Evolutionary conservation across 1,140 invertebrate species (phyloP).

Genomic region (Lepidurus couesii): DNA sequence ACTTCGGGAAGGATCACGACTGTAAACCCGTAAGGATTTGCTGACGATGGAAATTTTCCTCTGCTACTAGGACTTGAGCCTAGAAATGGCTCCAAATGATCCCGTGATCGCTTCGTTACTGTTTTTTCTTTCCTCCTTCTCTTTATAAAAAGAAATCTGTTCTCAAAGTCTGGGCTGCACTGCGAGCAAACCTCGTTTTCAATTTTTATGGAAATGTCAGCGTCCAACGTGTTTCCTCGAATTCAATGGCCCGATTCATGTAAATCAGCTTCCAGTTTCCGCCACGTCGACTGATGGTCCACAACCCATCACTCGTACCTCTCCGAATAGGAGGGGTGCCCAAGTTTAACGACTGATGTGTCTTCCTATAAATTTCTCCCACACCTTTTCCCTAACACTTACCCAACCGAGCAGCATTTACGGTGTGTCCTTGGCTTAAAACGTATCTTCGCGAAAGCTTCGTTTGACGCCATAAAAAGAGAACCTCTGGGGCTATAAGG

Average conservation of each 20-base stretch:
- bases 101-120: no score
- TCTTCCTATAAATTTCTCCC: not conserved
- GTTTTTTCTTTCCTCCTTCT: no score
- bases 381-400: not conserved
- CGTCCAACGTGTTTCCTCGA: not conserved
- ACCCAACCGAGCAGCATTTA: no score
- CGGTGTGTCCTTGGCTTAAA: no score
- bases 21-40: no score
- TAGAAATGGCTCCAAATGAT: no score
- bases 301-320: conserved; percentile 14
- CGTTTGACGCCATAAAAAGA: no score
- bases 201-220: not conserved
- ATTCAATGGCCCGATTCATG: conserved; percentile 21
- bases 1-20: no score
- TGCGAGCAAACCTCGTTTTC: not conserved
- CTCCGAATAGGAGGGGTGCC: not conserved
- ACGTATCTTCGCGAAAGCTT: no score
- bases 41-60: no score
- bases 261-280: conserved; percentile 16
- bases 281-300: conserved; percentile 5
- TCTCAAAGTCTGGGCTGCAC: not conserved
- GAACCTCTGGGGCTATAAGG: no score
- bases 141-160: not conserved
- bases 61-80: no score
- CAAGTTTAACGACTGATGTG: not conserved